Percentiles rank a stretch among this genome's conserved stretches.
Conservation (phyloP, 2,888 invertebrate species). For the Lysandra coridon region DNA sequence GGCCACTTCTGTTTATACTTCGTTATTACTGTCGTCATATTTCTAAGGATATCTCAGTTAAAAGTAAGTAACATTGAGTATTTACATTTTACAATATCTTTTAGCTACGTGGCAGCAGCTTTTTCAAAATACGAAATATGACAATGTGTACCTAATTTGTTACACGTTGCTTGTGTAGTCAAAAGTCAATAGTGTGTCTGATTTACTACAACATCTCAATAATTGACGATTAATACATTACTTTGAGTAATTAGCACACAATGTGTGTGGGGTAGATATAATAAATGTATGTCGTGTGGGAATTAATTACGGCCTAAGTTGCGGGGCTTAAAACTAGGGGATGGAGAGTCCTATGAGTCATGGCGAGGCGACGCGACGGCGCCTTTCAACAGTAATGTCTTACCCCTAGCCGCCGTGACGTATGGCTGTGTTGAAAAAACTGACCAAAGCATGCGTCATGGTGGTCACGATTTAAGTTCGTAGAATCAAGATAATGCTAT, state of each 20-base stretch:
- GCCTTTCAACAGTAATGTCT: slow-evolving; percentile 61
- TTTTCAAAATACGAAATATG: background rate
- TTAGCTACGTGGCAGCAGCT: background rate
- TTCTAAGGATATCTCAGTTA: background rate
- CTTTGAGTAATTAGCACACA: background rate
- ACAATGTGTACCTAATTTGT: background rate
- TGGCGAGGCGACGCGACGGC: slow-evolving; percentile 68
- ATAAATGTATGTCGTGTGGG: slow-evolving; percentile 41
- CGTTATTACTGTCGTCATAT: background rate
- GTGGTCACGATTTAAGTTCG: background rate
- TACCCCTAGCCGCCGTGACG: slow-evolving; percentile 47
- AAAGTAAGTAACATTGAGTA: too few species aligned
- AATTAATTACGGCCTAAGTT: slow-evolving; percentile 56
- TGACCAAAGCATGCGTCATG: slow-evolving; percentile 25
- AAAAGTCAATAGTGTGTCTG: background rate
- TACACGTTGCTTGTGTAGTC: background rate
- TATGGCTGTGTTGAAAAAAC: background rate
- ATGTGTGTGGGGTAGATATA: slow-evolving; percentile 15
- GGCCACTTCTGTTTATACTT: background rate
- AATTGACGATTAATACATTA: background rate
- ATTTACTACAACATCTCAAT: background rate
- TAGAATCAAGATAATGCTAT: slow-evolving; percentile 13
- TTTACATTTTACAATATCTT: background rate
- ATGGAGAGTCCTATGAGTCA: slow-evolving; percentile 74
- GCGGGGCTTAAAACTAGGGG: slow-evolving; percentile 65